These are phyloP conservation scores for Condylura cristata DNA, from an alignment of 2,113 vertebrate species.

Conservation along the genomic window DNA sequence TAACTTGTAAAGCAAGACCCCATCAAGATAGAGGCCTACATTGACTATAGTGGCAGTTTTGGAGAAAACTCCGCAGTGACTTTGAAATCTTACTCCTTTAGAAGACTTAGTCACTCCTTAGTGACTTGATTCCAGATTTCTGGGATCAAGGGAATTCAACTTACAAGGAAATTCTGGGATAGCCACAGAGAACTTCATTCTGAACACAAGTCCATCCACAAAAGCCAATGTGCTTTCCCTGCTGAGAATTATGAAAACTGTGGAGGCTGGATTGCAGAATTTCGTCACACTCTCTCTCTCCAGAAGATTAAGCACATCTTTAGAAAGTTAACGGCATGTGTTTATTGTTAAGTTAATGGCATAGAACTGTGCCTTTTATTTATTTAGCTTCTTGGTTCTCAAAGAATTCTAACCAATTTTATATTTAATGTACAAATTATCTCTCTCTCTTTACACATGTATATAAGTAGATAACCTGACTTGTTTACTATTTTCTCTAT, in stretches of 20 bases:
- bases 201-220: background rate
- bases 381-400: constrained; percentile 50
- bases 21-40: background rate
- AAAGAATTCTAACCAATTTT: constrained; percentile 33
- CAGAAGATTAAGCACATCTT: constrained; percentile 54
- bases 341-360: constrained; percentile 63
- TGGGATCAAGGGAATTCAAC: background rate
- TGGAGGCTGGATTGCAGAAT: constrained; percentile 21
- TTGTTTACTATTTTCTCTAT: constrained; percentile 25
- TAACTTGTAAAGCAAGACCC: background rate
- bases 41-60: background rate
- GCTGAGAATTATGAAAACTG: background rate
- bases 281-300: background rate
- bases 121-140: background rate
- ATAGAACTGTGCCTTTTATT: constrained; percentile 49
- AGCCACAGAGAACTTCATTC: background rate
- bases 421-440: constrained; percentile 31
- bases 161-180: background rate
- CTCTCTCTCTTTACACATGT: background rate
- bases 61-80: background rate
- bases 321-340: constrained; percentile 47
- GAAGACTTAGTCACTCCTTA: background rate
- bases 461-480: background rate
- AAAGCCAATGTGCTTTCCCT: background rate
- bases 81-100: background rate